Evolutionary conservation across 2,797 vertebrate genomes (phyloP).

Genomic region (Iguana delicatissima): DNA sequence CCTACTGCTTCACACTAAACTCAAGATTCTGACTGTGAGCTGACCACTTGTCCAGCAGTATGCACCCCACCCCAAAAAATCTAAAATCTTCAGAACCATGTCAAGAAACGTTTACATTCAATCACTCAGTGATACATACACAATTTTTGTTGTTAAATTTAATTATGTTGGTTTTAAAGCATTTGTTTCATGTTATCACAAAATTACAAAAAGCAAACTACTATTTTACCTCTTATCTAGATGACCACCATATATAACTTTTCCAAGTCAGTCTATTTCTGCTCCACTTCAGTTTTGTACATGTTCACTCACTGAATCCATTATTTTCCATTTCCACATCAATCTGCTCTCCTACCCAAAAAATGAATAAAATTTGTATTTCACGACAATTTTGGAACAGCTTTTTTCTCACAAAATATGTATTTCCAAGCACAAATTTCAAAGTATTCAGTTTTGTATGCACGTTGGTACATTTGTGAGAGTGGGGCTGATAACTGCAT

Average conservation of each 20-base stretch:
- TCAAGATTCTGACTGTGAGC: background rate
- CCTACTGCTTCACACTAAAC: background rate
- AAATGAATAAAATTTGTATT: background rate
- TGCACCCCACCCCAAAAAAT: background rate
- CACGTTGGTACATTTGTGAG: too few species aligned
- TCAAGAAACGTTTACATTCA: background rate
- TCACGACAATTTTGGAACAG: background rate
- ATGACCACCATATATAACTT: background rate
- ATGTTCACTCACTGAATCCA: background rate
- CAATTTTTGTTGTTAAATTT: background rate
- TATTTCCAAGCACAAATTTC: background rate
- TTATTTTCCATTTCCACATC: background rate
- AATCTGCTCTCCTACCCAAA: background rate
- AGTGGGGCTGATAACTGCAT: background rate
- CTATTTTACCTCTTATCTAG: background rate
- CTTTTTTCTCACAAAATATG: background rate
- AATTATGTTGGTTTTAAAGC: background rate
- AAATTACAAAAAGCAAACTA: background rate
- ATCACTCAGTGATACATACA: background rate
- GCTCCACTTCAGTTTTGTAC: background rate
- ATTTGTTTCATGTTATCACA: background rate
- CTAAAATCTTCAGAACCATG: background rate
- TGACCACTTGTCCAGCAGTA: background rate
- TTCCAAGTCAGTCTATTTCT: background rate
- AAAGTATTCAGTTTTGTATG: background rate